Evolutionary conservation across 2,113 vertebrate genomes (phyloP), one percentile per base, ranked within the genome.

Genomic region (Nettapus auritus): DNA sequence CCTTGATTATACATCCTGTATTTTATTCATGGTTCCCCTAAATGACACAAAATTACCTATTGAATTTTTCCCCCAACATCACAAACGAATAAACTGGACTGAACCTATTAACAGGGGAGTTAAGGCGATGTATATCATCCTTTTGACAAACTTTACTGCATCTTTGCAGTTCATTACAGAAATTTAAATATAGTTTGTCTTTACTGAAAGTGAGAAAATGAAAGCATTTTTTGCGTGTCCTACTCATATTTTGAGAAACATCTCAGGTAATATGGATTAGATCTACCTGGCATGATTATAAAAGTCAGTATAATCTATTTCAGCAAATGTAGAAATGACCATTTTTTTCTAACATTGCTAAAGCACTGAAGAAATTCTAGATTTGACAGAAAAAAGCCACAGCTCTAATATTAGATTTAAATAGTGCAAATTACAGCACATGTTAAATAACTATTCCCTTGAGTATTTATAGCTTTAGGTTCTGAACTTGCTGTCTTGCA

Each of bases 401-500:
- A 97, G 94, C 88, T 96, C 94, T 96, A 94, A 96, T 96, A 96
- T 95, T 96, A 93, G 96, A 96, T 90, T 96, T 95, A 97, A 98
- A 96, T 92, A 91, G 75, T 86, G 87, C 86, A 97, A 96, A 96
- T 97, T 95, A 95, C 88, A 94, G 83, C 84, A 86, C 92, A 95
- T 89, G 90, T 96, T 96, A 94, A 96, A 95, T 94, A 96, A 94
- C 90, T 92, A 95, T 95, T 96, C 90, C 67, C 81, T 92, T 89
- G 81, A 73, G 86, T 92, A 96, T 96, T 95, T 95, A 96, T 95
- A 96, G 93, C 86, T 89, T 92, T 94, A 93, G 81, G 90, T 95
- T 96, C 86, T 82, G 74, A 95, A 92, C 77, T 92, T 84, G 31
- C 69, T 78, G 63, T 70, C 81, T 96, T 89, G 81, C 62, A 73